Conservation (phyloP, 64 coral and sea anemone genomes). For the Stylophora pistillata region DNA sequence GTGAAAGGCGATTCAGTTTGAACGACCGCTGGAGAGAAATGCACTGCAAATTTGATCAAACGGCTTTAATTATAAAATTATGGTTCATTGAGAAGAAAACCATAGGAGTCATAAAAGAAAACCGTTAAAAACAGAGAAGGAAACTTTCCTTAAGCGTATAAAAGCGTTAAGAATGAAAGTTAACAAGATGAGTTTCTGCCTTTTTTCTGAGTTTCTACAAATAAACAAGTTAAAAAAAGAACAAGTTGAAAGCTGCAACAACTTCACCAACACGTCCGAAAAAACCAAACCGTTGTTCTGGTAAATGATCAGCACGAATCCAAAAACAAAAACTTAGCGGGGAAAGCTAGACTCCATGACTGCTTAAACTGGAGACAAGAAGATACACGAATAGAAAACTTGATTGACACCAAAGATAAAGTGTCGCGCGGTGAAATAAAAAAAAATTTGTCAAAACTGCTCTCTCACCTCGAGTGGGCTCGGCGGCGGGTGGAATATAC, state of each 20-base stretch:
- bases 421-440: neutral
- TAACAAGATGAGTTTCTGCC: neutral
- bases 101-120: neutral
- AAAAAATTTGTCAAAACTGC: neutral
- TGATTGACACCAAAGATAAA: neutral
- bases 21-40: neutral
- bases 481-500: neutral
- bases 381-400: neutral
- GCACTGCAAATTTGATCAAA: neutral
- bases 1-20: neutral
- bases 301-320: neutral
- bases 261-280: neutral
- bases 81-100: neutral
- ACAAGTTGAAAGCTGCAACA: neutral
- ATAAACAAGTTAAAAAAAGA: neutral
- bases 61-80: neutral
- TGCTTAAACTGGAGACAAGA: neutral
- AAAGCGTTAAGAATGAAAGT: neutral
- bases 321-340: neutral
- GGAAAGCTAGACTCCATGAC: neutral
- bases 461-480: constrained; percentile 3
- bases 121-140: neutral
- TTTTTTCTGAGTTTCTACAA: neutral
- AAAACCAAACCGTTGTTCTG: neutral
- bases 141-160: neutral